phyloP scores from a whole-genome alignment of 2,797 vertebrate species.

The Rhinatrema bivittatum region DNA sequence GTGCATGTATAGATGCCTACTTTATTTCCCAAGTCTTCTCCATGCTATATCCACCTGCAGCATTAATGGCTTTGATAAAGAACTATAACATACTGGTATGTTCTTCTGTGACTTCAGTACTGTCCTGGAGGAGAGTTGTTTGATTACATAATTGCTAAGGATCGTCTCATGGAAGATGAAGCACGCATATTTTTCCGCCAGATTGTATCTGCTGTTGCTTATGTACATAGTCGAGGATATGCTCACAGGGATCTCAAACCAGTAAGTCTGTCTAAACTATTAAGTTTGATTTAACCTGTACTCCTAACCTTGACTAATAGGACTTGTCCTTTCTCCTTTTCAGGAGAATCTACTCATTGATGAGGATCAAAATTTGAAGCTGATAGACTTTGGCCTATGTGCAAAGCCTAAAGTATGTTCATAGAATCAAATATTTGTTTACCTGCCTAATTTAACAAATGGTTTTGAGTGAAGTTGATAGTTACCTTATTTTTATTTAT shows the following conservation, averaged over 20 bases:
- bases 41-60: too few species aligned
- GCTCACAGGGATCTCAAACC: slow-evolving; percentile 94
- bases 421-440: too few species aligned
- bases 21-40: too few species aligned
- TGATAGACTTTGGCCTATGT: slow-evolving; percentile 94
- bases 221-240: slow-evolving; percentile 86
- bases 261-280: slow-evolving; percentile 50
- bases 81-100: too few species aligned
- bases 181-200: slow-evolving; percentile 84
- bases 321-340: background rate
- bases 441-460: too few species aligned
- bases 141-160: slow-evolving; percentile 89
- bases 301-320: background rate
- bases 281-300: background rate
- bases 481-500: too few species aligned
- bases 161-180: slow-evolving; percentile 83
- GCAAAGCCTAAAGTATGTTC: slow-evolving; percentile 88
- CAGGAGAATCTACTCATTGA: slow-evolving; percentile 94
- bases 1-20: too few species aligned
- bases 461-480: too few species aligned
- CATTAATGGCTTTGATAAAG: too few species aligned
- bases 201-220: slow-evolving; percentile 86
- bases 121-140: slow-evolving; percentile 92
- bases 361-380: slow-evolving; percentile 80
- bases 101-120: slow-evolving; percentile 56